Base-by-base conservation (phyloP, 1,140 invertebrate species). In the Megathymus violae region DNA sequence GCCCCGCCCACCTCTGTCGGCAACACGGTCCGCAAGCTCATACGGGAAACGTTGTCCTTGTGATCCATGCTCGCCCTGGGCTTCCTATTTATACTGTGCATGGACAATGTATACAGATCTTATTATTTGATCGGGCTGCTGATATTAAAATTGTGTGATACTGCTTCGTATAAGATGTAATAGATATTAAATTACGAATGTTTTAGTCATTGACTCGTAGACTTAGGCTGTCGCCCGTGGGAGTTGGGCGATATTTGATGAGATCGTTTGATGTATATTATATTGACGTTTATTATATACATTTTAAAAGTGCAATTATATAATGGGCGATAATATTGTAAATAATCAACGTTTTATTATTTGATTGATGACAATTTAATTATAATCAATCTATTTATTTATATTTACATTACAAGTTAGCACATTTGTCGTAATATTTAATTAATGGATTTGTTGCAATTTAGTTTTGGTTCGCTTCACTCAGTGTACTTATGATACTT, bases 1-100 rank as follows among this genome's bases (percentile, higher is more conserved):
- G 94, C 95, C 19, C 92, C 94, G 11, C 93, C 92, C 47, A 93
- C 94, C 0, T 96, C 96, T 1, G 95, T 97, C 70, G 95, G 96
- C 17, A 96, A 96, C 70, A 97, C 97, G 0, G 95, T 98, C 93
- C 96, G 97, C 76, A 98, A 97, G 87, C 93, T 98, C 25, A 95
- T 98, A 25, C 96, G 96, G 82, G 97, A 97, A 80, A 97, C 96
- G n/a, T 91, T 97, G 16, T 93, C 95, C 34, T 94, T 95, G 88
- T 95, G 92, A 94, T 88, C 78, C 60, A 51, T 67, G 48, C 43
- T 75, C 63, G 58, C 62, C 15, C 41, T 62, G 6, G 46, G 51
- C 38, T 48, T 60, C 40, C 25, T 51, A 16, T 60, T 19, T 48
- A 38, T 27, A 13, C 11, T 68, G 17, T 43, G 11, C 10, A 48